Evolutionary conservation across 2,113 vertebrate genomes (phyloP).

Genomic region (Diphyllodes magnificus): DNA sequence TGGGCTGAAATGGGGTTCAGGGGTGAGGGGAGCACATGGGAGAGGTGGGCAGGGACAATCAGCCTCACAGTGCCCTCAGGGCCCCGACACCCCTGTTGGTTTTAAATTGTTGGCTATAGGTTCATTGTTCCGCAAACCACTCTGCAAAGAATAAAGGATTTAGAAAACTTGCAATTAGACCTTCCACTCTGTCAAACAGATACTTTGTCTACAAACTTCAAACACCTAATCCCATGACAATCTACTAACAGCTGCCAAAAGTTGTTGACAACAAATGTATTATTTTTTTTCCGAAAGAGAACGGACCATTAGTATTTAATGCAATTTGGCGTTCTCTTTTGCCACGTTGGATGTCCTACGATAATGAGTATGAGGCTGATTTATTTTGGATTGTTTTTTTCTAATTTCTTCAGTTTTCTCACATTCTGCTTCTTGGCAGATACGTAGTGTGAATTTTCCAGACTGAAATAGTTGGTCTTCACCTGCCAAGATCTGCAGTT

Average conservation of each 20-base stretch:
- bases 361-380: neutral
- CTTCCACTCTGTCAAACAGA: neutral
- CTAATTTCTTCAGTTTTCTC: neutral
- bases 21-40: rapidly evolving
- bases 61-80: neutral
- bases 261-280: neutral
- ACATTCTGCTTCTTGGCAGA: neutral
- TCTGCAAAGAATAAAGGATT: neutral
- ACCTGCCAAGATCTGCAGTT: neutral
- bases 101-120: neutral
- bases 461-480: neutral
- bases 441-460: neutral
- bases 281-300: neutral
- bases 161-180: neutral
- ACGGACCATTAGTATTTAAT: neutral
- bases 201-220: neutral
- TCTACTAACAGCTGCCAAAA: neutral
- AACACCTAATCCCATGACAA: neutral
- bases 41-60: neutral
- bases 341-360: neutral
- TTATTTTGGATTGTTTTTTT: neutral
- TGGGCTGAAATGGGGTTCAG: neutral
- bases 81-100: neutral
- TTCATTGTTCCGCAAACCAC: neutral
- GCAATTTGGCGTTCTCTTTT: neutral